Evolutionary conservation across 2,113 vertebrate genomes (phyloP), one percentile per base, ranked within the genome.

Genomic region (Leptosomus discolor): DNA sequence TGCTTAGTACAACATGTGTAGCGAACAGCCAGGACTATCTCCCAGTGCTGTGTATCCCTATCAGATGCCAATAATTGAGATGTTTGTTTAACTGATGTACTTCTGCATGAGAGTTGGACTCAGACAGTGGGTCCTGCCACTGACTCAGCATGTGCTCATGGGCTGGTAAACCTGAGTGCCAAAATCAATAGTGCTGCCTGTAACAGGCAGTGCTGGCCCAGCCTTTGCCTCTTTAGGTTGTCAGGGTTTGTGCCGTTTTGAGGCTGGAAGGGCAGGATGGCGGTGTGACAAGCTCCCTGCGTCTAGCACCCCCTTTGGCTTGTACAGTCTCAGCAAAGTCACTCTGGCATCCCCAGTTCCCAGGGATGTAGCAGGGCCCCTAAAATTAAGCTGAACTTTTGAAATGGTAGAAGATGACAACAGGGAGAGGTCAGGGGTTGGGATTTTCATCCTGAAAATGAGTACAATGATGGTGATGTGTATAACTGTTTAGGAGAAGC

Each of bases 21-120:
- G 54, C 45, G 65, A 87, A 64, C 30, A 85, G 39, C 14, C 26
- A 41, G 81, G 64, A 57, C 46, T 60, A 4, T 43, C 48, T 79
- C 50, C 32, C 1, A 2, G 7, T 0, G 3, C 68, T 5, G 12
- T 1, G 1, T 43, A 37, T 30, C 73, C 57, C 67, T 80, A 46
- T 75, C 78, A 70, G 76, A 43, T 23, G 53, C 67, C 75, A 88
- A 60, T 75, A 60, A 50, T 8, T 34, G 85, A 24, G 74, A 26
- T 67, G 63, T 85, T 88, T 75, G 83, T 60, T 91, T 76, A 76
- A 51, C 39, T 79, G 83, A 36, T 18, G 45, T 15, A 15, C 50
- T 65, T 37, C 63, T 45, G 32, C 45, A 5, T 50, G 74, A 39
- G 11, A 43, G 27, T 23, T 67, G 70, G 94, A 75, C 61, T 88